Evolutionary conservation across 2,888 invertebrate species (phyloP).

Genomic region (Ennomos fuscantarius): DNA sequence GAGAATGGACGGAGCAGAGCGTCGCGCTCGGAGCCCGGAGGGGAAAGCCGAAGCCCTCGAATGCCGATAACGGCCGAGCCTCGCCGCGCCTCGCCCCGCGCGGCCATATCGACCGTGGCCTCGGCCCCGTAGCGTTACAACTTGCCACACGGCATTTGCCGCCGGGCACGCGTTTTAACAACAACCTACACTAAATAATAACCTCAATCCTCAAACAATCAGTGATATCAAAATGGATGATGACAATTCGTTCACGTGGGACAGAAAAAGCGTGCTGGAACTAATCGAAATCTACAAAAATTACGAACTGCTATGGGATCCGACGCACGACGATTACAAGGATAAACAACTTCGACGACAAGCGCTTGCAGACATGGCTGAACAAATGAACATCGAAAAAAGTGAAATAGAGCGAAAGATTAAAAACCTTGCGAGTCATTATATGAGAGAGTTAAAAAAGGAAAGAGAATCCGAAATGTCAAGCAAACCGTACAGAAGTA

Average conservation of each 20-base stretch:
- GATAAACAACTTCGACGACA: background rate
- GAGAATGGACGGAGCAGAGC: too few species aligned
- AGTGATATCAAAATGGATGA: constrained; percentile 5
- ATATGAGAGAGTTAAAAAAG: constrained; percentile 11
- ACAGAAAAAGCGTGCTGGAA: background rate
- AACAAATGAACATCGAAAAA: constrained; percentile 1
- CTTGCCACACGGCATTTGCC: background rate
- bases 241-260: background rate
- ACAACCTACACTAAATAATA: background rate
- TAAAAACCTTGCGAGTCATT: constrained; percentile 5
- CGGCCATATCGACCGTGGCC: too few species aligned
- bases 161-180: background rate
- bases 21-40: background rate
- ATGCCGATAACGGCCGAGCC: background rate
- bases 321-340: constrained; percentile 2
- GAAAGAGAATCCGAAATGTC: background rate
- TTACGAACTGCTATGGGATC: background rate
- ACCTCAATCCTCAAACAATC: background rate
- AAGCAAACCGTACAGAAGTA: background rate
- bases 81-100: background rate
- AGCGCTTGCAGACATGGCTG: constrained; percentile 1
- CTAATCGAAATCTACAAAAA: constrained; percentile 3
- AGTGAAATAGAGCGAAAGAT: constrained; percentile 10
- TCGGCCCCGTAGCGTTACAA: background rate
- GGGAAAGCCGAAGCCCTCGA: background rate